These are phyloP conservation scores for Ursus arctos DNA, from an alignment of 2,113 vertebrate species.

Conservation along the genomic window DNA sequence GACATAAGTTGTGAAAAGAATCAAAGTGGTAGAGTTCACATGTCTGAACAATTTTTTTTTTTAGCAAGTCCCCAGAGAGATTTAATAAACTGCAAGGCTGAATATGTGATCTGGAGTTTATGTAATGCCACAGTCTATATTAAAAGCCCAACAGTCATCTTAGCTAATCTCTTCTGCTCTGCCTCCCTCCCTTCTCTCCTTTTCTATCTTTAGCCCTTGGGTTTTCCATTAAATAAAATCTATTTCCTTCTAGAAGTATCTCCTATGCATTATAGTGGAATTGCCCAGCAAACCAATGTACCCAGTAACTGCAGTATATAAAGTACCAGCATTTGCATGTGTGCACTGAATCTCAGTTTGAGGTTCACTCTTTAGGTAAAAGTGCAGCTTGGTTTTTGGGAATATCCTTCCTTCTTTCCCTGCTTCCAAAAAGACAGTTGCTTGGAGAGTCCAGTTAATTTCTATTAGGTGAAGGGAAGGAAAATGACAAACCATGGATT, in stretches of 20 bases:
- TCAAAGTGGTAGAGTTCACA: background rate
- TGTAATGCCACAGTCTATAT: background rate
- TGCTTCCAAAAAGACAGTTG: background rate
- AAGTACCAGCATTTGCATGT: background rate
- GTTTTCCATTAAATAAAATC: conserved; percentile 60
- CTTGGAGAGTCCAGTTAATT: background rate
- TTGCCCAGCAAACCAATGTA: background rate
- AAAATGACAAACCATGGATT: background rate
- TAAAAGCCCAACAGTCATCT: conserved; percentile 46
- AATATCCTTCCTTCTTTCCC: background rate
- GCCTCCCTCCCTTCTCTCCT: background rate
- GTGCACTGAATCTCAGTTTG: background rate
- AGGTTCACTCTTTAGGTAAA: background rate
- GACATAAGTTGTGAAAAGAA: background rate
- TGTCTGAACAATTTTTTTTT: conserved; percentile 2
- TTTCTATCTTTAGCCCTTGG: conserved; percentile 56
- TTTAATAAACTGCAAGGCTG: background rate
- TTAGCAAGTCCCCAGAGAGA: conserved; percentile 43
- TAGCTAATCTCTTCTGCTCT: background rate
- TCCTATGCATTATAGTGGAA: background rate
- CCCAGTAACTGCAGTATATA: background rate
- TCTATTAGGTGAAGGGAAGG: background rate
- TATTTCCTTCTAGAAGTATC: conserved; percentile 43
- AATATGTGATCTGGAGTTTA: conserved; percentile 52
- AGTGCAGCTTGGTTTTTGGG: background rate